phyloP scores from a whole-genome alignment of 2,113 vertebrate genomes.

The Austrofundulus limnaeus region DNA sequence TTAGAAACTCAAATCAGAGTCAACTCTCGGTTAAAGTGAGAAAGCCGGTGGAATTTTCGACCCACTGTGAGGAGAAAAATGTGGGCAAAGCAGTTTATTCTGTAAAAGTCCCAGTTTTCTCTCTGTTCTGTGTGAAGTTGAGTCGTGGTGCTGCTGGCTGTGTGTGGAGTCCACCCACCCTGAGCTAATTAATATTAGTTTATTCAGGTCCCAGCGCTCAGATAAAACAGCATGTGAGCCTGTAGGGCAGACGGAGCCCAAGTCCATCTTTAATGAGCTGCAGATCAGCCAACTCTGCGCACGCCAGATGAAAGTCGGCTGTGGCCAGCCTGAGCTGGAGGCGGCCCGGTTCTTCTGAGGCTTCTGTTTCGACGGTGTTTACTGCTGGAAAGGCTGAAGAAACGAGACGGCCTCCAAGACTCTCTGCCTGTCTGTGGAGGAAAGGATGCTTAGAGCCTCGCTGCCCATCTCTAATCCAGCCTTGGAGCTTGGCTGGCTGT shows the following conservation, averaged over 20 bases:
- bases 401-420: background rate
- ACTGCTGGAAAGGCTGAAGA: constrained; percentile 22
- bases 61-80: too few relatives aligned
- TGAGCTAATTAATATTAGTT: constrained; percentile 29
- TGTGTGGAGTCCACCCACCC: constrained; percentile 1
- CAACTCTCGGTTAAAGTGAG: too few relatives aligned
- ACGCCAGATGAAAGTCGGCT: constrained; percentile 21
- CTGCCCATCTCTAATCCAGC: constrained; percentile 22
- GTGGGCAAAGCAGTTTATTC: too few relatives aligned
- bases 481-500: background rate
- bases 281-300: background rate
- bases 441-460: constrained; percentile 4
- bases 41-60: too few relatives aligned
- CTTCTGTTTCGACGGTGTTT: background rate
- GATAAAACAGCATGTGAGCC: background rate
- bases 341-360: too few relatives aligned
- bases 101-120: background rate
- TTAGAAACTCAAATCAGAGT: too few relatives aligned
- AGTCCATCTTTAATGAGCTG: constrained; percentile 39
- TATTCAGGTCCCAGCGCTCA: constrained; percentile 4
- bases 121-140: background rate
- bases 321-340: background rate
- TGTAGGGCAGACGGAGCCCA: background rate
- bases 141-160: background rate
- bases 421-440: constrained; percentile 5